A percentile compares a stretch with the other conserved stretches of the same genome.
phyloP scores from a whole-genome alignment of 2,113 vertebrate genomes.

The Dendrocopos noguchii region DNA sequence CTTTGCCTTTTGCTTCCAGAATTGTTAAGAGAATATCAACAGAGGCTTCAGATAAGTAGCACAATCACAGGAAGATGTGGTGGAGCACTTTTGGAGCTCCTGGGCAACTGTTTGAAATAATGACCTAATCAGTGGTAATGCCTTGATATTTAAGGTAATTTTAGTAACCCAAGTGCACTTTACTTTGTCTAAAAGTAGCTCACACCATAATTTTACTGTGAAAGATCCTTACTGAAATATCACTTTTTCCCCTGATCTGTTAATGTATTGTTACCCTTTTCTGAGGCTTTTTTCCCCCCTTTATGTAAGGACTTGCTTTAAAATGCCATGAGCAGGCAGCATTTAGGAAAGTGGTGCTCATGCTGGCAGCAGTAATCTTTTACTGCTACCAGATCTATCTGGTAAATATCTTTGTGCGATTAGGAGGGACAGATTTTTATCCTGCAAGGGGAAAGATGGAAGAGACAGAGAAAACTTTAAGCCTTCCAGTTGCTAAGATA shows the following conservation, averaged over 20 bases:
- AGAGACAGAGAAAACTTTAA: conserved; percentile 1
- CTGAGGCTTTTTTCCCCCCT: not conserved
- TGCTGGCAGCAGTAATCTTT: conserved; percentile 8
- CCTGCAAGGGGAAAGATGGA: not conserved
- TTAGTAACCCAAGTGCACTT: not conserved
- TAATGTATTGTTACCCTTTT: not conserved
- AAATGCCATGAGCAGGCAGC: not conserved
- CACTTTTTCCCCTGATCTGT: not conserved
- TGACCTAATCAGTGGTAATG: not conserved
- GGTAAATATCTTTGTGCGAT: not conserved
- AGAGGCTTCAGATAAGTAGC: not conserved
- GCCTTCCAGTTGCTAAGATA: not conserved
- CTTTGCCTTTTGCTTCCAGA: not conserved
- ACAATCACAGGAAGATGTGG: conserved; percentile 20
- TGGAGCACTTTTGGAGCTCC: not conserved
- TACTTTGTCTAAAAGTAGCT: not conserved
- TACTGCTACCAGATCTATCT: not conserved
- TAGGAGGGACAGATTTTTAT: conserved; percentile 11
- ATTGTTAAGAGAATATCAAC: not conserved
- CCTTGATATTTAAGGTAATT: not conserved
- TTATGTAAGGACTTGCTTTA: not conserved
- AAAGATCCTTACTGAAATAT: not conserved
- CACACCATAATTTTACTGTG: not conserved
- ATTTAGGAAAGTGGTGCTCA: not conserved
- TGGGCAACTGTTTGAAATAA: not conserved